Conservation (phyloP, 2,888 invertebrate genomes). For the Halictus quadricinctus region DNA sequence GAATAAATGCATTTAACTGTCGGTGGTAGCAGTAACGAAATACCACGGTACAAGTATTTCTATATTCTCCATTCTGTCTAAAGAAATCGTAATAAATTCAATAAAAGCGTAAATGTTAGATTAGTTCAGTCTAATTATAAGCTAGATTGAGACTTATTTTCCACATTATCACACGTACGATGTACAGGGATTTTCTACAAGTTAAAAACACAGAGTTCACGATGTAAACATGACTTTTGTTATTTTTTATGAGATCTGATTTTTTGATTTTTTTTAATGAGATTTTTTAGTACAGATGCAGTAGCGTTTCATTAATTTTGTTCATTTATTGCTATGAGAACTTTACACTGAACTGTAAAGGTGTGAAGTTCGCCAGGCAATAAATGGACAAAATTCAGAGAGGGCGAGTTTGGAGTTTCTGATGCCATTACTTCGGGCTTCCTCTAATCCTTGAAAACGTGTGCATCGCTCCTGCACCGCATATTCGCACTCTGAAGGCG, state of each 20-base stretch:
- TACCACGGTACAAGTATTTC: neutral
- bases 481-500: conserved; percentile 1
- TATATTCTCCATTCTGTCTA: too few relatives aligned
- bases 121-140: neutral
- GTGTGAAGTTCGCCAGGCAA: neutral
- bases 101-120: neutral
- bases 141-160: neutral
- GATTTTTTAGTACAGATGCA: neutral
- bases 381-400: neutral
- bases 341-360: neutral
- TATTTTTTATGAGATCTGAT: too few relatives aligned
- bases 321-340: neutral
- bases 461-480: neutral
- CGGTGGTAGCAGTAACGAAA: neutral
- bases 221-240: too few relatives aligned
- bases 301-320: neutral
- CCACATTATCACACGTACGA: neutral
- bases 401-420: conserved; percentile 1
- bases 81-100: too few relatives aligned
- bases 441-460: conserved; percentile 4
- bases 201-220: too few relatives aligned
- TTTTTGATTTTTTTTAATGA: too few relatives aligned
- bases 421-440: conserved; percentile 1
- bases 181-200: neutral
- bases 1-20: neutral